Evolutionary conservation across 2,797 vertebrate species (phyloP), one percentile per base, ranked within the genome.

Genomic region (Enteromius argenteus): DNA sequence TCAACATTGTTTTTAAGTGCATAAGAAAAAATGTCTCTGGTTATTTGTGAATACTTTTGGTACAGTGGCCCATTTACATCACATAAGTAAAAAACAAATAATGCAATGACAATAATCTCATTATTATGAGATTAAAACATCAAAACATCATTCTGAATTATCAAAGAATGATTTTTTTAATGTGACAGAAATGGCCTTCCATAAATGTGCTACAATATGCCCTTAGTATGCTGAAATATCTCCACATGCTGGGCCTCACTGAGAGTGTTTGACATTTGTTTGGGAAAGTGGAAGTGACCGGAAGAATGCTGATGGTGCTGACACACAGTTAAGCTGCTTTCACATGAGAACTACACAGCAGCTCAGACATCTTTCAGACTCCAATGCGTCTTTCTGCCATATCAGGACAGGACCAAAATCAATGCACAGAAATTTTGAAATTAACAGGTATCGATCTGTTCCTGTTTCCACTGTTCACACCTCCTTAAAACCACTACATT

Each of bases 291-390:
- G 64, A 77, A 77, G 81, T 58, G 73, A 83, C 46, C 37, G 7
- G 46, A 56, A 77, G 81, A 83, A 77, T 83, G 81, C 62, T 83
- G 64, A 75, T 75, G 32, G 30, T 83, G 15, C 80, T 35, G 44
- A 83, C 21, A 77, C 80, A 75, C 72, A 53, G 46, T 67, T 51
- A 53, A 30, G 44, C 60, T 67, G 39, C 81, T 60, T 14, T 58
- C 37, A 60, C 49, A 83, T 10, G 23, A 44, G 62, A 13, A 51
- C 19, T 39, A 69, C 44, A 83, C 82, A 69, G 62, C 81, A n/a
- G 72, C 58, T 75, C 46, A 39, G 64, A 71, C 72, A 56, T 53
- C 30, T 84, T 46, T 78, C 62, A 76, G 81, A 76, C 81, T 56
- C 60, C 10, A 21, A 27, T 39, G 44, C 23, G 49, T 75, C 81